Evolutionary conservation across 1,140 invertebrate species (phyloP), one percentile per base, ranked within the genome.

Genomic region (Plectus sambesii): DNA sequence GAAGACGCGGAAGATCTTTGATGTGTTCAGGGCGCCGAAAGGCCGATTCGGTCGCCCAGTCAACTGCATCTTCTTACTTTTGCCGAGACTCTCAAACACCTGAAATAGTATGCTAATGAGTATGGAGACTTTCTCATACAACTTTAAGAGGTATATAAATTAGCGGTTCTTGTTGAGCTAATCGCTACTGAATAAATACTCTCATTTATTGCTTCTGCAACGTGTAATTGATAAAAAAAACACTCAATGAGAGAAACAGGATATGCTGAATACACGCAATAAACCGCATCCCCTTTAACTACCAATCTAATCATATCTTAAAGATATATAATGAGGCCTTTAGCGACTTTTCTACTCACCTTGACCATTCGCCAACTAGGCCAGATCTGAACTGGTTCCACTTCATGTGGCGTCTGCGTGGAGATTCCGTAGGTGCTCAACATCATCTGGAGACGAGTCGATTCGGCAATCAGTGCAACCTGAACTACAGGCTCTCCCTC

Each of bases 381-480:
- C 81, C 94, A 93, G 58, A 96, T 89, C 72, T 93, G 85, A 24
- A 94, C 85, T 0, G 89, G 88, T 71, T 94, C 88, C 0, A 98
- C 87, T 68, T 78, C 72, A 60, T 94, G 87, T 0, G 90, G 90
- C 1, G 90, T 97, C 74, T 97, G 94, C 0, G 92, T 96, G 71
- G 93, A 87, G 59, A 99, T 97, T 30, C 94, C 94, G 68, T 97
- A 98, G 0, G 92, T 98, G 20, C 87, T 88, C 81, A 99, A 85
- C 84, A 98, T 88, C 41, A 90, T 77, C 63, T 99, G 93, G 4
- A 99, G 76, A 42, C 92, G 77, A 79, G 88, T 88, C 5, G 87
- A 94, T 77, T 99, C 94, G 0, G 92, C 86, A 56, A 98, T 98
- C 33, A 98, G 74, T 29, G 94, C 88, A 36, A 98, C 87, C 78